Evolutionary conservation across 2,888 invertebrate genomes (phyloP), one percentile per base, ranked within the genome.

Genomic region (Tiliacea citrago): DNA sequence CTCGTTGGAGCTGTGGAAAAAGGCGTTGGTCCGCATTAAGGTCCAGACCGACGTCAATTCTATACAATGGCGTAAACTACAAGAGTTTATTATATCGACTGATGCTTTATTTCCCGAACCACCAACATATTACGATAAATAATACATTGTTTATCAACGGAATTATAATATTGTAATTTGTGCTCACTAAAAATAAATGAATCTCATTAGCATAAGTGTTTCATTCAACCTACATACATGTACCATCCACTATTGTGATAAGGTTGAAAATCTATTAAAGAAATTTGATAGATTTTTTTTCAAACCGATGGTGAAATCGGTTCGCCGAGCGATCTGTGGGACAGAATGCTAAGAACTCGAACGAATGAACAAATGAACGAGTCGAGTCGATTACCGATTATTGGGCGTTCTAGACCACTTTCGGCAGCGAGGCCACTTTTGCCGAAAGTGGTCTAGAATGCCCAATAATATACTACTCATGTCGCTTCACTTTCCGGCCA

Each of bases 121-220:
- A 45, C 45, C 45, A 55, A 24, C 55, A 24, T 51, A 51, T 51
- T 51, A 51, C 51, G 51, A 51, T 21, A 51, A 55, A n/a, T 55
- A 24, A 55, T 55, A 24, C 55, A 24, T 55, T 55, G 24, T 55
- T 55, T 24, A 51, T 51, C 55, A 55, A 55, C 55, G 55, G 55
- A 55, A 55, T 55, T 55, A 55, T 55, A 55, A 55, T 55, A 55
- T 55, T 55, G 55, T 55, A 55, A 55, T 55, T 21, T 55, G 55
- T 55, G 55, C 55, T 55, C 55, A 55, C n/a, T 55, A 55, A 55
- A 55, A 55, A 55, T 55, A 55, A 55, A 55, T 24, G 55, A 55
- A 55, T 24, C 55, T 55, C 55, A 55, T 55, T 55, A 55, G 55
- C 45, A 45, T 45, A 45, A 45, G 45, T 55, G 24, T 55, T 55